Evolutionary conservation across 64 coral and sea anemone genomes (phyloP), one percentile per base, ranked within the genome.

Genomic region (Montipora capricornis): DNA sequence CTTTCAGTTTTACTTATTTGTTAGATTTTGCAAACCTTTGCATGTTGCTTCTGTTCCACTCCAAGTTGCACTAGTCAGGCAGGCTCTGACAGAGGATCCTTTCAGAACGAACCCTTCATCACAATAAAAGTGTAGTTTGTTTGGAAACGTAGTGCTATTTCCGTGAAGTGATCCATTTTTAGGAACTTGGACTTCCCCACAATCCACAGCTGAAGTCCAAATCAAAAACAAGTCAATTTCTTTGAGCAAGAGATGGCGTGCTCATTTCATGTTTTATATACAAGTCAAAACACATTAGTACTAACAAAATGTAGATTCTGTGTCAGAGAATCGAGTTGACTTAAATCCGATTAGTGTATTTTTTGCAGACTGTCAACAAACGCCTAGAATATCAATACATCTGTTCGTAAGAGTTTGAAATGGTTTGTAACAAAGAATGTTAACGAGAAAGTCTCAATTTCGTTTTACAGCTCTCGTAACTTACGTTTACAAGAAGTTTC

Each of bases 51-150:
- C 12, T 4, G 1, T 70, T 12, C 95, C 95, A 17, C 68, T 82
- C 95, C 95, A 97, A n/a, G 50, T 50, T 37, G 59, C 80, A 15
- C 82, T 90, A 9, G 68, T 46, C 44, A 52, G 75, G 73, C 95
- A 97, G 15, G n/a, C 22, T 53, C 92, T 75, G 3, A 24, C 16
- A 3, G 44, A 16, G 10, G 92, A 94, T 17, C 95, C 95, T 15
- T 52, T 75, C 17, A 94, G 57, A 20, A 91, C 26, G 47, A 97
- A 97, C 1, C 95, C 95, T 26, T 91, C 88, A 47, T 97, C 88
- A 26, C 95, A 96, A 59, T 20, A 8, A 49, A 96, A 96, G 44
- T 68, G 26, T 20, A 94, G 45, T 15, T 83, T 90, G 77, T 83
- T 90, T 44, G 93, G 93, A n/a, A 90, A 94, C 29, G 87, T 84